These are phyloP conservation scores for Metallyticus violacea DNA, from an alignment of 2,888 invertebrate species.

Conservation along the genomic window DNA sequence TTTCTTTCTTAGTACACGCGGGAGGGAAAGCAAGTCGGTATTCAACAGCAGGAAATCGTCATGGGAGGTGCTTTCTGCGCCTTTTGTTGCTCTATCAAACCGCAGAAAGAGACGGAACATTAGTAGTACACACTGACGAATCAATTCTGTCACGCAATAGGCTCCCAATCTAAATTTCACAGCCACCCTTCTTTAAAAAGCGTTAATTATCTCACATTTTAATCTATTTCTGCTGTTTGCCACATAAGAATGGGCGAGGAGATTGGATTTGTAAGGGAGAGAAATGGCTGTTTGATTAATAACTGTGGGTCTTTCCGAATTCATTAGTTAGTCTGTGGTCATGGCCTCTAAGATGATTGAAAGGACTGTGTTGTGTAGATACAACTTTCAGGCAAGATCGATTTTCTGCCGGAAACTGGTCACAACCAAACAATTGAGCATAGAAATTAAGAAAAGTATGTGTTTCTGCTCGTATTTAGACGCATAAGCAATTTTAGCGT, in stretches of 20 bases:
- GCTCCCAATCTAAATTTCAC: neutral
- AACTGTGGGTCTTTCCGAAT: neutral
- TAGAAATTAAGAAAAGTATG: neutral
- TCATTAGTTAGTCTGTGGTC: neutral
- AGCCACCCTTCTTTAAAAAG: neutral
- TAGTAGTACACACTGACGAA: neutral
- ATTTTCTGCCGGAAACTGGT: neutral
- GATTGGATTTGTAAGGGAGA: neutral
- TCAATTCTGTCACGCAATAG: neutral
- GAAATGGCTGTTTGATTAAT: neutral
- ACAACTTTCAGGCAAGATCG: neutral
- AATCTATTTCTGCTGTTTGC: neutral
- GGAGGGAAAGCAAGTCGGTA: neutral
- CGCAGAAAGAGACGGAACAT: neutral
- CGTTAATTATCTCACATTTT: neutral
- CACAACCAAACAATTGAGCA: neutral
- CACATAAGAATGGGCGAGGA: neutral
- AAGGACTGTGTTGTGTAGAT: neutral
- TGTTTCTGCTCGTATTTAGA: no score
- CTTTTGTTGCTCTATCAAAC: neutral
- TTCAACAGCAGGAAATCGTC: neutral
- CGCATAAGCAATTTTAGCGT: no score
- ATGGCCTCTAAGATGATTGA: neutral
- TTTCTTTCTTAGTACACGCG: neutral
- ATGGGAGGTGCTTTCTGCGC: neutral